phyloP scores from a whole-genome alignment of 1,140 invertebrate genomes.

The Cecropterus lyciades region DNA sequence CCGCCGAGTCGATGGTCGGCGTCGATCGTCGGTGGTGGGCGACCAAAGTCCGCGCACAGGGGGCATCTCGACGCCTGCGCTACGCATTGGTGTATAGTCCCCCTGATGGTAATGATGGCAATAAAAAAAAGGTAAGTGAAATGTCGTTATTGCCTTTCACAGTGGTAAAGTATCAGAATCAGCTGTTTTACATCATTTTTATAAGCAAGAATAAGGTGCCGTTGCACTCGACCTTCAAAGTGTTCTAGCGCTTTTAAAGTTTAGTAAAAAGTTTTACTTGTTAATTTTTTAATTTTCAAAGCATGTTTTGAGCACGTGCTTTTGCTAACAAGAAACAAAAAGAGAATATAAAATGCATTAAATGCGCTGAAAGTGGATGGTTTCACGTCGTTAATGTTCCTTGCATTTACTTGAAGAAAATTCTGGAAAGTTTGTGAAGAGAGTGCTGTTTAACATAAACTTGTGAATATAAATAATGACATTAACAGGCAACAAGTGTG shows the following conservation, averaged over 20 bases:
- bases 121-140: no score
- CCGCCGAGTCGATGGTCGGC: no score
- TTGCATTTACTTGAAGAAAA: slow-evolving; percentile 25
- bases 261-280: not conserved
- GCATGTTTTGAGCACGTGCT: slow-evolving; percentile 15
- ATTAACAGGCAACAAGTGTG: slow-evolving; percentile 1
- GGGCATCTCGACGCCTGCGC: no score
- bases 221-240: not conserved
- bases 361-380: slow-evolving; percentile 9
- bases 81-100: no score
- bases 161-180: no score
- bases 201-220: no score
- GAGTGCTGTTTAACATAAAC: slow-evolving; percentile 5
- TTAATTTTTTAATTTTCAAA: slow-evolving; percentile 16
- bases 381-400: slow-evolving; percentile 25
- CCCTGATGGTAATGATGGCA: no score
- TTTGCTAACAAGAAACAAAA: slow-evolving; percentile 23
- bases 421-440: slow-evolving; percentile 5
- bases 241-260: not conserved
- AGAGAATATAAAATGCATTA: slow-evolving; percentile 24
- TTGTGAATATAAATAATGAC: slow-evolving; percentile 19
- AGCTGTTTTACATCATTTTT: no score
- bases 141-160: no score
- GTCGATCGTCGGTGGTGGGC: no score
- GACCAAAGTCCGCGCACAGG: no score